These are phyloP conservation scores for Lepisosteus osseus DNA, from an alignment of 2,113 vertebrate species.

Conservation along the genomic window DNA sequence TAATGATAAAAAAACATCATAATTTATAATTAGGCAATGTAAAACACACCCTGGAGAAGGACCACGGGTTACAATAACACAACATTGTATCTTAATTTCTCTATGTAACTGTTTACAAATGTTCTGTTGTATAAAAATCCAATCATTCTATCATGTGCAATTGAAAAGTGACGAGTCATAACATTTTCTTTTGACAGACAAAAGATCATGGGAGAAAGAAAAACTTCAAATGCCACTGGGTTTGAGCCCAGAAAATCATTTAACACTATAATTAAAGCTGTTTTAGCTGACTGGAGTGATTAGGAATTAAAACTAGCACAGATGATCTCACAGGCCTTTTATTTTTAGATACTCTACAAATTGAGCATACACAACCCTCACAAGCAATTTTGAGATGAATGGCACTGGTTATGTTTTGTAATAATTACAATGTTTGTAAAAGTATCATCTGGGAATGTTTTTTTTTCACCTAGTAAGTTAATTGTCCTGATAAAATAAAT, in stretches of 20 bases:
- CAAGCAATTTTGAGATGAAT: constrained; percentile 53
- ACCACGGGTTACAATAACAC: no score
- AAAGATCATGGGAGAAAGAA: constrained; percentile 38
- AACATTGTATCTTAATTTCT: no score
- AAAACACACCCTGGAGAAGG: no score
- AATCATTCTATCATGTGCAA: constrained; percentile 5
- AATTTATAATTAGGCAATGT: no score
- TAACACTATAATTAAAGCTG: constrained; percentile 49
- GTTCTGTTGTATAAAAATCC: no score
- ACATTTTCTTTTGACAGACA: constrained; percentile 38
- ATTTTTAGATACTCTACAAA: constrained; percentile 51
- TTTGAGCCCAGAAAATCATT: constrained; percentile 59
- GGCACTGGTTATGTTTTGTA: constrained; percentile 13
- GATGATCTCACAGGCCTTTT: constrained; percentile 31
- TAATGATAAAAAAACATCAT: no score
- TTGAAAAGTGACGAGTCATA: constrained; percentile 11
- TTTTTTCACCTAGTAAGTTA: constrained; percentile 22
- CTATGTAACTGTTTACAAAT: no score
- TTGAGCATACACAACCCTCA: constrained; percentile 51
- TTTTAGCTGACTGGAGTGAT: constrained; percentile 46
- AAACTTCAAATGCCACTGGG: constrained; percentile 31
- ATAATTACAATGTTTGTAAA: constrained; percentile 19
- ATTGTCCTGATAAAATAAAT: constrained; percentile 48
- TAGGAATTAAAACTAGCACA: constrained; percentile 50
- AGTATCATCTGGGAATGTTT: constrained; percentile 48